Evolutionary conservation across 2,797 vertebrate genomes (phyloP).

Genomic region (Tympanoctomys barrerae): DNA sequence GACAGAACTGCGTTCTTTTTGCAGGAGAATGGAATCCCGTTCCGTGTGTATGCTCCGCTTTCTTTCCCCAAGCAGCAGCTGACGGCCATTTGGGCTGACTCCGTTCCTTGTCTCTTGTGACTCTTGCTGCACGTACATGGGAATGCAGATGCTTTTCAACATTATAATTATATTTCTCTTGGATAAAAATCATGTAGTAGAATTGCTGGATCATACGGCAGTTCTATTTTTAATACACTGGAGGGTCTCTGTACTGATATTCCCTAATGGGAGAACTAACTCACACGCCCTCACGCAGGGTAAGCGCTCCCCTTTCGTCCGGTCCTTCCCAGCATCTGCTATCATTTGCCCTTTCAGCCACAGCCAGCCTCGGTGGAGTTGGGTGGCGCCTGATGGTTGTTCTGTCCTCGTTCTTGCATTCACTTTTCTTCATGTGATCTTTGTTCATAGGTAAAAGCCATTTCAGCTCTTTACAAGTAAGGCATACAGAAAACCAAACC

Average conservation of each 20-base stretch:
- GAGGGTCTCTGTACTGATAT: neutral
- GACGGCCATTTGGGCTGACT: neutral
- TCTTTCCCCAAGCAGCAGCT: neutral
- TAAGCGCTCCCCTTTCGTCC: neutral
- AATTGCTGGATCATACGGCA: neutral
- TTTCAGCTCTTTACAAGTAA: neutral
- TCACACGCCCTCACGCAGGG: no score
- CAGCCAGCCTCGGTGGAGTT: no score
- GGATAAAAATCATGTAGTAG: neutral
- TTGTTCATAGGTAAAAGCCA: neutral
- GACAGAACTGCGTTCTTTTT: neutral
- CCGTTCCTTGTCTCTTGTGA: neutral
- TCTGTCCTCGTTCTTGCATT: neutral
- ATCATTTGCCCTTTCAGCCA: neutral
- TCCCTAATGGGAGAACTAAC: neutral
- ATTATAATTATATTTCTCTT: neutral
- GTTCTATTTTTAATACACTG: neutral
- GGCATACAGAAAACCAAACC: neutral
- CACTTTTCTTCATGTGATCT: neutral
- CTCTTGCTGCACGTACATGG: neutral
- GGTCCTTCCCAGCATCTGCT: neutral
- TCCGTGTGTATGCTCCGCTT: rapidly evolving
- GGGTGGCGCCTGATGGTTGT: no score
- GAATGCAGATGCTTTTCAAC: neutral
- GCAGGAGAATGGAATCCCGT: neutral